Percentiles rank a stretch among this genome's conserved stretches.
Evolutionary conservation across 2,888 invertebrate species (phyloP).

Genomic region (Drosophila pseudotalamancana): DNA sequence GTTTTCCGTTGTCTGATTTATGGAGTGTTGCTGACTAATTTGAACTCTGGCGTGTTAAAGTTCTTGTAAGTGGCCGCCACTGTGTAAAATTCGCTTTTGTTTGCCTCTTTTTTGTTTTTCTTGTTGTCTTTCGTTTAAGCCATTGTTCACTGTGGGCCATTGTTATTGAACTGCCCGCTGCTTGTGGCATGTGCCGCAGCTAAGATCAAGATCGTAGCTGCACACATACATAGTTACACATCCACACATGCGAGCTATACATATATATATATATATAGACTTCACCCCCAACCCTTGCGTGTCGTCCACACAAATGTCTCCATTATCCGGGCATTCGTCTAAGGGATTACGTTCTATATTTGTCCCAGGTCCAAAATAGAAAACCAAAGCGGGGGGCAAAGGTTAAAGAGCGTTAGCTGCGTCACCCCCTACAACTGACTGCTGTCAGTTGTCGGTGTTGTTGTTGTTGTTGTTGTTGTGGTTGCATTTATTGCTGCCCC

Average conservation of each 20-base stretch:
- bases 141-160: slow-evolving; percentile 15
- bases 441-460: slow-evolving; percentile 13
- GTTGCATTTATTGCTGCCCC: slow-evolving; percentile 6
- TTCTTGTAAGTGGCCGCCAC: slow-evolving; percentile 59
- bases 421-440: background rate
- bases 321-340: slow-evolving; percentile 46
- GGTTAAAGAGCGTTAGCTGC: slow-evolving; percentile 42
- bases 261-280: slow-evolving; percentile 32
- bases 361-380: slow-evolving; percentile 41
- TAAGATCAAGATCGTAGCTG: slow-evolving; percentile 23
- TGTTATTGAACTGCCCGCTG: slow-evolving; percentile 15
- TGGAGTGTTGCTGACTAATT: slow-evolving; percentile 76
- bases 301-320: slow-evolving; percentile 27
- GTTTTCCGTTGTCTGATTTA: slow-evolving; percentile 67
- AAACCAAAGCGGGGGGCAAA: slow-evolving; percentile 15
- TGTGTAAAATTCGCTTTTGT: slow-evolving; percentile 25
- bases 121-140: slow-evolving; percentile 13
- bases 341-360: slow-evolving; percentile 39
- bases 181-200: slow-evolving; percentile 33
- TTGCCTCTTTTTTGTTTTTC: background rate
- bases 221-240: no score
- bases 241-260: no score
- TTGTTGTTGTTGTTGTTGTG: background rate
- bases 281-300: background rate
- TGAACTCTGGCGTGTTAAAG: slow-evolving; percentile 66